Evolutionary conservation across 2,888 invertebrate species (phyloP).

Genomic region (Liposcelis brunnea): DNA sequence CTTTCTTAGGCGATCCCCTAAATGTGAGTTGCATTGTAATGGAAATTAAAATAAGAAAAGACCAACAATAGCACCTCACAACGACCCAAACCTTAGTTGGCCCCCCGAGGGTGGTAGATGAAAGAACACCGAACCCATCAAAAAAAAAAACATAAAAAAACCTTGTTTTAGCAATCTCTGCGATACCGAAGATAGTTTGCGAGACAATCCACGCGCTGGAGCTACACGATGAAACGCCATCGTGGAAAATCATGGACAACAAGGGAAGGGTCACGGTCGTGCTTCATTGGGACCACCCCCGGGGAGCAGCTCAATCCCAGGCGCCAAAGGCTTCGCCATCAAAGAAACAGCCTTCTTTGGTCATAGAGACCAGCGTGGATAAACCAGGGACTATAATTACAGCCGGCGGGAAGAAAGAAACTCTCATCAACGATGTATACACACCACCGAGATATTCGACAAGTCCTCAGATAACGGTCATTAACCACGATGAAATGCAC

Average conservation of each 20-base stretch:
- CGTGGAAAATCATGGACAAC: constrained; percentile 98
- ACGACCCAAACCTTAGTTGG: no score
- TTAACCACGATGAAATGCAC: constrained; percentile 72
- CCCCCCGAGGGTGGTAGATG: no score
- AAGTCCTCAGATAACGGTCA: constrained; percentile 82
- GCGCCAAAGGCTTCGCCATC: constrained; percentile 26
- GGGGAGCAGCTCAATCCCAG: constrained; percentile 20
- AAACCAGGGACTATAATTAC: constrained; percentile 20
- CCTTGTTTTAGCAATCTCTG: constrained; percentile 64
- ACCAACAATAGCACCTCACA: neutral
- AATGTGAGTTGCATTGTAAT: neutral
- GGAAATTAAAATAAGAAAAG: neutral
- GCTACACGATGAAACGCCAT: constrained; percentile 89
- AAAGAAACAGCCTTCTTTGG: constrained; percentile 43
- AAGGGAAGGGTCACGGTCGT: constrained; percentile 93
- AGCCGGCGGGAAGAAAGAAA: constrained; percentile 32
- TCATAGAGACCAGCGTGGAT: constrained; percentile 59
- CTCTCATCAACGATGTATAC: constrained; percentile 41
- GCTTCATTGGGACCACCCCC: constrained; percentile 79
- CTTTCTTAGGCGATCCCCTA: no score
- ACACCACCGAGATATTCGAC: constrained; percentile 31
- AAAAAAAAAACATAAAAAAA: no score
- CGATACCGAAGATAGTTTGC: constrained; percentile 92
- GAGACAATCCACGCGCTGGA: constrained; percentile 91
- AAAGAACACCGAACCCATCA: no score